These are phyloP conservation scores for Agelas oroides DNA, from an alignment of 37 sponge, comb jelly and placozoan genomes.

Conservation along the genomic window DNA sequence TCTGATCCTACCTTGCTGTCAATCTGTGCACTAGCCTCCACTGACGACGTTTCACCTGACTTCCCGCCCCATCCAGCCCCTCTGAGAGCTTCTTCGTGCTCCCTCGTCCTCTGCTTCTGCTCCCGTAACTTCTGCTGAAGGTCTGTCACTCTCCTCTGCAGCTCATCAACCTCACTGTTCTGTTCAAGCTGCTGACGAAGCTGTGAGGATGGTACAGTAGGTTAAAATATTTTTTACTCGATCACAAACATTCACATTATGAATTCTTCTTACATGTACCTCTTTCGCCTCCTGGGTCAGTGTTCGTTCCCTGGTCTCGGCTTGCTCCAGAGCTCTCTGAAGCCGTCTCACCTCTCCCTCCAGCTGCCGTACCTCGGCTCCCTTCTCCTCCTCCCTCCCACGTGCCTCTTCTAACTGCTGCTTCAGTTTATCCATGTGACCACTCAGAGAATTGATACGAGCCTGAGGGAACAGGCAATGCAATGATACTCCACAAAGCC, in stretches of 20 bases:
- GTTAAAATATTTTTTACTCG: too few relatives aligned
- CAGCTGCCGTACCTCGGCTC: not conserved
- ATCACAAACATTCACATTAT: too few relatives aligned
- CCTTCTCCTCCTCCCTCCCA: constrained; percentile 33
- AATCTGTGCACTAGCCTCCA: not conserved
- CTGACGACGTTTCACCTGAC: not conserved
- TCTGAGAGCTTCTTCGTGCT: constrained; percentile 26
- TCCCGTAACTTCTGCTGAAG: constrained; percentile 58
- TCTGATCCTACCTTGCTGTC: constrained; percentile 52
- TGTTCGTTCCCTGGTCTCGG: constrained; percentile 33
- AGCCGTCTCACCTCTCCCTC: constrained; percentile 19
- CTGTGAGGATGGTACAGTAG: too few relatives aligned
- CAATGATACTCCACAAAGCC: too few relatives aligned
- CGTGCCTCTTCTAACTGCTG: constrained; percentile 21
- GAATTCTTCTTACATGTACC: too few relatives aligned
- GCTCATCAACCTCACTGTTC: constrained; percentile 18
- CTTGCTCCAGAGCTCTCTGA: constrained; percentile 34
- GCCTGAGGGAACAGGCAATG: not conserved
- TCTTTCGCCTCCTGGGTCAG: constrained; percentile 8
- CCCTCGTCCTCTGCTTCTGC: constrained; percentile 30
- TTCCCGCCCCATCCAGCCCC: not conserved
- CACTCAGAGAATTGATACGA: not conserved
- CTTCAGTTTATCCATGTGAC: constrained; percentile 7
- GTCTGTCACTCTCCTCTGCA: constrained; percentile 36
- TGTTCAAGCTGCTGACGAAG: not conserved